These are phyloP conservation scores for Stenchaetothrips biformis DNA, from an alignment of 2,888 invertebrate species.

Conservation along the genomic window DNA sequence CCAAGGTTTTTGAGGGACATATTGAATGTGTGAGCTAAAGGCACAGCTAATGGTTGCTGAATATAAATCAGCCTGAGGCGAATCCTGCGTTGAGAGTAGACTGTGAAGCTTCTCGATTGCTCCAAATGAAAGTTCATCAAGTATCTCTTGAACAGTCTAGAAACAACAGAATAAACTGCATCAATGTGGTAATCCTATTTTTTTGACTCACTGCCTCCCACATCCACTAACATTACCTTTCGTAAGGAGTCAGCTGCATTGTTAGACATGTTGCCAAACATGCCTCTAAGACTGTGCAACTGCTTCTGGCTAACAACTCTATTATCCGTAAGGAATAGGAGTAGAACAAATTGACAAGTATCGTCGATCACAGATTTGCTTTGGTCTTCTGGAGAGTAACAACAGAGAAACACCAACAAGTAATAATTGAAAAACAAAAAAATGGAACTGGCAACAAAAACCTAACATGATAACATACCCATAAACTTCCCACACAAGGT, in stretches of 20 bases:
- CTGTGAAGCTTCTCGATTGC: neutral
- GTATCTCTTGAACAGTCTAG: slow-evolving; percentile 33
- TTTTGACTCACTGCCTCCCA: slow-evolving; percentile 27
- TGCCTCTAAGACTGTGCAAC: slow-evolving; percentile 53
- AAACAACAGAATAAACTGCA: slow-evolving; percentile 25
- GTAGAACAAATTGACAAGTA: slow-evolving; percentile 56
- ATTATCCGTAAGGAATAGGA: slow-evolving; percentile 57
- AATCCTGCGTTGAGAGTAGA: neutral
- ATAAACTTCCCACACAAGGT: slow-evolving; percentile 38
- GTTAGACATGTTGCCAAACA: slow-evolving; percentile 56
- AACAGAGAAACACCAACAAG: slow-evolving; percentile 40
- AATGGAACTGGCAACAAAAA: slow-evolving; percentile 28
- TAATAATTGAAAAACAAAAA: slow-evolving; percentile 44
- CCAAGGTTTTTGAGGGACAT: slow-evolving; percentile 46
- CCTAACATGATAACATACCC: slow-evolving; percentile 34
- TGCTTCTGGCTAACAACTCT: slow-evolving; percentile 55
- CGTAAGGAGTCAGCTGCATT: slow-evolving; percentile 55
- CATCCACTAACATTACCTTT: slow-evolving; percentile 45
- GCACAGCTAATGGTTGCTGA: neutral
- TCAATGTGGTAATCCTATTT: slow-evolving; percentile 26
- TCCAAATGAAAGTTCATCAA: slow-evolving; percentile 32
- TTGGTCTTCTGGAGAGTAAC: slow-evolving; percentile 47
- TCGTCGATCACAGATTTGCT: slow-evolving; percentile 58
- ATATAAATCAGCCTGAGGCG: neutral
- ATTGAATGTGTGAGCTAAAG: slow-evolving; percentile 46